Conservation (phyloP, 2,888 invertebrate species). For the Acronicta alni region DNA sequence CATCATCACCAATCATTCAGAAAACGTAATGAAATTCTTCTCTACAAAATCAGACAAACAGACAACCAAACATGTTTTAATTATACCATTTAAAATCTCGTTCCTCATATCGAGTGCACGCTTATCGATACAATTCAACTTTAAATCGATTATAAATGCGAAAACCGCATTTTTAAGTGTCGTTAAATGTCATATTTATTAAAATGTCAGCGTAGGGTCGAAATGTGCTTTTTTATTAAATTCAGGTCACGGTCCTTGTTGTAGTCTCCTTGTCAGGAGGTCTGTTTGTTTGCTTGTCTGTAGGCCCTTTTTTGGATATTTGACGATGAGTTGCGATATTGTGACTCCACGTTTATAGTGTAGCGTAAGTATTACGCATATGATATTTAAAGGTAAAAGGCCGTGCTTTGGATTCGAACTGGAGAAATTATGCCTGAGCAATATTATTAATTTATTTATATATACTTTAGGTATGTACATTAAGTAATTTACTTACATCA, state of each 20-base stretch:
- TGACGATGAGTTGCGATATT: background rate
- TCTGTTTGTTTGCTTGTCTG: slow-evolving; percentile 19
- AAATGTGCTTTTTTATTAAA: slow-evolving; percentile 20
- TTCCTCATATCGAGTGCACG: background rate
- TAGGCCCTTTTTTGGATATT: slow-evolving; percentile 19
- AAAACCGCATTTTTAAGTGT: slow-evolving; percentile 13
- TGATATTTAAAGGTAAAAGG: too few relatives aligned
- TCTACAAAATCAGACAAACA: background rate
- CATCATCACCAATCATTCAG: too few relatives aligned
- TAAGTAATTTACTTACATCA: too few relatives aligned
- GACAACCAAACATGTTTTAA: background rate
- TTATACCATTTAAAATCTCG: background rate
- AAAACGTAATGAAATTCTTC: too few relatives aligned
- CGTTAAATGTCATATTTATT: slow-evolving; percentile 44
- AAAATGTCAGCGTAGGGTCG: slow-evolving; percentile 37
- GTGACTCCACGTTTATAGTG: too few relatives aligned
- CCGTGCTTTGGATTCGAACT: too few relatives aligned
- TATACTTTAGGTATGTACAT: too few relatives aligned
- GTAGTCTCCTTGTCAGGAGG: slow-evolving; percentile 22
- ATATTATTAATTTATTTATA: too few relatives aligned
- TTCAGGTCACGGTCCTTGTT: slow-evolving; percentile 43
- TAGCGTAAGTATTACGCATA: too few relatives aligned
- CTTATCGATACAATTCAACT: slow-evolving; percentile 12
- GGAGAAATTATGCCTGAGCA: too few relatives aligned
- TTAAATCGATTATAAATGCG: slow-evolving; percentile 33